Evolutionary conservation across 2,888 invertebrate genomes (phyloP).

Genomic region (Saturnia pavonia): DNA sequence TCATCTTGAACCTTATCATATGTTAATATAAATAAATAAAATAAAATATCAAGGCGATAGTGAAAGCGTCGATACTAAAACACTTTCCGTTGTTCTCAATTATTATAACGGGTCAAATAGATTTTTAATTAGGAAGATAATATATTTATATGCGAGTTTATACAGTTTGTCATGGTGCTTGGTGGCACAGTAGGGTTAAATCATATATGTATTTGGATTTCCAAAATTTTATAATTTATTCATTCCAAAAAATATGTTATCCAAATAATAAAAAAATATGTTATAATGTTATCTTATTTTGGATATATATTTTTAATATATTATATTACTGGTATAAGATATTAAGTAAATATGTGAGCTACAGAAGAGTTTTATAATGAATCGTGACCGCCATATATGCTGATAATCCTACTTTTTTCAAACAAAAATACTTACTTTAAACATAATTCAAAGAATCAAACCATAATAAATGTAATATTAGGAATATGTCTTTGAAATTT

Average conservation of each 20-base stretch:
- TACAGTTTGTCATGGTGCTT: background rate
- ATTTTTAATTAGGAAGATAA: background rate
- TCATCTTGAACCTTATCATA: background rate
- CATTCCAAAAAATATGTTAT: too few relatives aligned
- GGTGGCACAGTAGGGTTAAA: background rate
- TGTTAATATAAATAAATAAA: background rate
- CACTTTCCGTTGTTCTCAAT: background rate
- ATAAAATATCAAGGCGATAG: conserved; percentile 12
- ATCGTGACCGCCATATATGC: background rate
- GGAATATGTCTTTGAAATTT: too few relatives aligned
- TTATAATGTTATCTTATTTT: too few relatives aligned
- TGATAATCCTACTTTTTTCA: too few relatives aligned
- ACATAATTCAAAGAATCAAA: too few relatives aligned
- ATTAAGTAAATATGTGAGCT: background rate
- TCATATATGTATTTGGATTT: background rate
- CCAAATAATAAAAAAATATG: too few relatives aligned
- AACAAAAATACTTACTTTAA: too few relatives aligned
- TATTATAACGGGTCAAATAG: background rate
- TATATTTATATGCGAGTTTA: background rate
- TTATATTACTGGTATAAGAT: too few relatives aligned
- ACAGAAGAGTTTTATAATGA: background rate
- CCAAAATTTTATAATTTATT: background rate
- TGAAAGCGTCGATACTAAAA: background rate
- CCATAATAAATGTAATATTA: too few relatives aligned
- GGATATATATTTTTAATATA: too few relatives aligned